A percentile compares a stretch with the other conserved stretches of the same genome.
Conservation (phyloP, 2,888 invertebrate species). For the Asteroscopus sphinx region DNA sequence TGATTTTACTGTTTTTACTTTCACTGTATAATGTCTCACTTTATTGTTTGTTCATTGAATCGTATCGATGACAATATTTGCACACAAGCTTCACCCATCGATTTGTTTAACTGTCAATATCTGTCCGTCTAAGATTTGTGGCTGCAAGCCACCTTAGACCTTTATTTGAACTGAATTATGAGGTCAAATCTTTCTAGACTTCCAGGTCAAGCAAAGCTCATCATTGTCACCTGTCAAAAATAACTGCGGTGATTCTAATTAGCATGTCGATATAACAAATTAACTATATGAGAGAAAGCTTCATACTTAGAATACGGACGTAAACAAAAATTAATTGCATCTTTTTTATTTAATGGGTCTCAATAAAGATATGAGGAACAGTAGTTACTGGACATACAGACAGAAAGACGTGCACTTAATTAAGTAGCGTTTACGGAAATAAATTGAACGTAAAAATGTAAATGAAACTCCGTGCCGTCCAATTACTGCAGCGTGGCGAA, state of each 20-base stretch:
- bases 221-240: constrained; percentile 70
- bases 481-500: constrained; percentile 74
- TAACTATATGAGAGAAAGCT: constrained; percentile 75
- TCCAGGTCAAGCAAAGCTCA: constrained; percentile 72
- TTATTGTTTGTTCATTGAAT: constrained; percentile 38
- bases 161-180: constrained; percentile 54
- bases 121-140: constrained; percentile 27
- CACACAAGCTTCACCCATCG: constrained; percentile 29
- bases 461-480: constrained; percentile 73
- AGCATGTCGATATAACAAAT: constrained; percentile 68
- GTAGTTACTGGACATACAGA: constrained; percentile 49
- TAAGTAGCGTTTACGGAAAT: constrained; percentile 66
- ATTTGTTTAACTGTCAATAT: constrained; percentile 48
- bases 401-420: constrained; percentile 65
- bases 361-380: constrained; percentile 61
- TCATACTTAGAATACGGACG: constrained; percentile 53
- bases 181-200: constrained; percentile 68
- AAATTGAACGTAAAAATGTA: constrained; percentile 72
- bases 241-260: constrained; percentile 72
- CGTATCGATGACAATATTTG: constrained; percentile 38
- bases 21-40: constrained; percentile 21
- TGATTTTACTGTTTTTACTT: constrained; percentile 29
- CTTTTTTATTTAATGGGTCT: constrained; percentile 58
- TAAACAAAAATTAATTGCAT: constrained; percentile 54
- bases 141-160: constrained; percentile 39